Conservation (phyloP, 2,113 vertebrate species). For the Polyodon spathula region DNA sequence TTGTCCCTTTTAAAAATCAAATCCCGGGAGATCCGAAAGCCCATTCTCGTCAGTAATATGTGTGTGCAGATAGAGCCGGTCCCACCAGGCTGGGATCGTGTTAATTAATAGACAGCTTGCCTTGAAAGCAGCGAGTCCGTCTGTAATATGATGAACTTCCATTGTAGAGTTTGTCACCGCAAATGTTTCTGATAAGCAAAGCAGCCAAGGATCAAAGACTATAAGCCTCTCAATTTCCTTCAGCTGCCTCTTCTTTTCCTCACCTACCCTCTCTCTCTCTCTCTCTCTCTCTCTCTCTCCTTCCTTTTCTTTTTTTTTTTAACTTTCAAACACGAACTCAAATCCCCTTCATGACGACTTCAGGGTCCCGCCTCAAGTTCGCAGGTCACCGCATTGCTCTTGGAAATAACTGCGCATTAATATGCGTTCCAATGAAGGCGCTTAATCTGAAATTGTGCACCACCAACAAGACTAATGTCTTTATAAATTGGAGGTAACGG, state of each 20-base stretch:
- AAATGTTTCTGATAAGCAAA: constrained; percentile 77
- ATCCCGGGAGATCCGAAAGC: constrained; percentile 55
- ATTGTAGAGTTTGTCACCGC: constrained; percentile 71
- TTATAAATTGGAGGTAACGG: constrained; percentile 21
- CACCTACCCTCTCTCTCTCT: constrained; percentile 31
- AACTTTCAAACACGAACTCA: constrained; percentile 22
- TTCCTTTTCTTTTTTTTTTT: constrained; percentile 16
- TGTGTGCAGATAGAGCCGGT: constrained; percentile 51
- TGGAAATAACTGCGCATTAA: constrained; percentile 26
- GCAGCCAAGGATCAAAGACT: constrained; percentile 72
- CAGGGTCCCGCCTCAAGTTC: constrained; percentile 28
- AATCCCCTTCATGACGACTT: constrained; percentile 32
- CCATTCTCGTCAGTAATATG: constrained; percentile 26
- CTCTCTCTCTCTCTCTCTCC: constrained; percentile 1
- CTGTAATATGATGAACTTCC: constrained; percentile 71
- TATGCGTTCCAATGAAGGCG: constrained; percentile 15
- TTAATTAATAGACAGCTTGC: constrained; percentile 75
- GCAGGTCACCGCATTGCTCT: constrained; percentile 41
- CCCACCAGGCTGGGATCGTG: constrained; percentile 62
- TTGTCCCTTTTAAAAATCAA: constrained; percentile 42
- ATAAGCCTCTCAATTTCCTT: constrained; percentile 57
- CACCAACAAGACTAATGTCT: constrained; percentile 22
- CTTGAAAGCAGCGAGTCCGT: constrained; percentile 63
- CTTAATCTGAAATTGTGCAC: constrained; percentile 16
- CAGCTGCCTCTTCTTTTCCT: constrained; percentile 38